Evolutionary conservation across 2,113 vertebrate species (phyloP).

Genomic region (Eurystomus gularis): DNA sequence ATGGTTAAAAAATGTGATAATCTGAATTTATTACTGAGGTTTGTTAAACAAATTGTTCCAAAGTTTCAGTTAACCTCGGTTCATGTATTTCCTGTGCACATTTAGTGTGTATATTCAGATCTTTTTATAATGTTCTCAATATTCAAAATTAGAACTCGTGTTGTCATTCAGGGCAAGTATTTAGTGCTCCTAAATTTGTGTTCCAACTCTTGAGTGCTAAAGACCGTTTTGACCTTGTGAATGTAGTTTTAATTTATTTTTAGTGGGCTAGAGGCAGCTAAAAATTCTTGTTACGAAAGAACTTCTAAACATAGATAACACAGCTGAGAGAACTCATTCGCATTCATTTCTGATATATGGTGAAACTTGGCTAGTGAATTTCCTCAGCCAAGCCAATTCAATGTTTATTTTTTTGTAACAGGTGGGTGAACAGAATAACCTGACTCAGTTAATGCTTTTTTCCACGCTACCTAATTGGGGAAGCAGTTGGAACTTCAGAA

Average conservation of each 20-base stretch:
- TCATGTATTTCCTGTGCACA: not conserved
- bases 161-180: not conserved
- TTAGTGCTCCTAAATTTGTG: not conserved
- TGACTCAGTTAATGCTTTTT: not conserved
- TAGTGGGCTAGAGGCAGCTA: not conserved
- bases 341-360: not conserved
- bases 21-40: not conserved
- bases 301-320: not conserved
- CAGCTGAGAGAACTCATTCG: not conserved
- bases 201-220: not conserved
- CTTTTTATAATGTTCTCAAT: not conserved
- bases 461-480: not conserved
- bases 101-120: not conserved
- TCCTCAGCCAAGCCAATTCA: not conserved
- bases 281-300: not conserved
- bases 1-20: not conserved
- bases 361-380: not conserved
- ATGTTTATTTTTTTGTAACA: slow-evolving; percentile 3
- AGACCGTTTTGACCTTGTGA: not conserved
- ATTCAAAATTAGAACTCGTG: not conserved
- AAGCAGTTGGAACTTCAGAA: not conserved
- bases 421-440: slow-evolving; percentile 17
- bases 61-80: not conserved
- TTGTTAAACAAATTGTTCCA: not conserved
- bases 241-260: not conserved